phyloP scores from a whole-genome alignment of 2,888 invertebrate genomes.

The Calliphora vomitoria region DNA sequence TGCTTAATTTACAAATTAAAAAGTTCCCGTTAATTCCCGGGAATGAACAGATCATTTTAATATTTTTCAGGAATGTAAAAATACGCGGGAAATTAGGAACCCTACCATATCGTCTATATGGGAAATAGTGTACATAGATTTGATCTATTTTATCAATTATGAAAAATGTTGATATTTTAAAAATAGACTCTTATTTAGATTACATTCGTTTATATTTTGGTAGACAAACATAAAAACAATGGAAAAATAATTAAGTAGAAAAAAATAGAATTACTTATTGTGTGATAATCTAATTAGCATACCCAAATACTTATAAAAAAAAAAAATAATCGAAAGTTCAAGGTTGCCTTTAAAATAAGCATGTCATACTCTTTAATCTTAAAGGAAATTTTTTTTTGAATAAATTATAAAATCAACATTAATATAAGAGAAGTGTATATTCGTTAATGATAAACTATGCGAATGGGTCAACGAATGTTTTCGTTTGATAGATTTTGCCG shows the following conservation, averaged over 20 bases:
- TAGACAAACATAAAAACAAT: neutral
- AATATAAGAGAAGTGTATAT: too few relatives aligned
- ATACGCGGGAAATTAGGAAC: too few relatives aligned
- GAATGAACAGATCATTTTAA: too few relatives aligned
- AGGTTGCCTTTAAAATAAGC: neutral
- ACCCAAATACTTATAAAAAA: neutral
- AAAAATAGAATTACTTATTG: neutral
- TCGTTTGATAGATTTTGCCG: too few relatives aligned
- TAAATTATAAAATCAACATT: too few relatives aligned
- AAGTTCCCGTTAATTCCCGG: too few relatives aligned
- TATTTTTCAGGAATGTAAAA: too few relatives aligned
- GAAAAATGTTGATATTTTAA: neutral
- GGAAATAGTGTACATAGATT: neutral
- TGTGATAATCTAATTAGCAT: neutral
- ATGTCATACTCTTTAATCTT: neutral
- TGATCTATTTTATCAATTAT: neutral
- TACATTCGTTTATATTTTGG: neutral
- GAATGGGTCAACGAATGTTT: too few relatives aligned
- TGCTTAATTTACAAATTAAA: too few relatives aligned
- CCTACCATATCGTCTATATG: neutral
- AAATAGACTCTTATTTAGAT: neutral
- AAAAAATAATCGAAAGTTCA: neutral
- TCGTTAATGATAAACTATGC: too few relatives aligned
- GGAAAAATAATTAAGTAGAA: neutral
- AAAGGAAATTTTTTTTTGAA: too few relatives aligned